Evolutionary conservation across 1,140 invertebrate genomes (phyloP).

Genomic region (Pseudachorutes palmiensis): DNA sequence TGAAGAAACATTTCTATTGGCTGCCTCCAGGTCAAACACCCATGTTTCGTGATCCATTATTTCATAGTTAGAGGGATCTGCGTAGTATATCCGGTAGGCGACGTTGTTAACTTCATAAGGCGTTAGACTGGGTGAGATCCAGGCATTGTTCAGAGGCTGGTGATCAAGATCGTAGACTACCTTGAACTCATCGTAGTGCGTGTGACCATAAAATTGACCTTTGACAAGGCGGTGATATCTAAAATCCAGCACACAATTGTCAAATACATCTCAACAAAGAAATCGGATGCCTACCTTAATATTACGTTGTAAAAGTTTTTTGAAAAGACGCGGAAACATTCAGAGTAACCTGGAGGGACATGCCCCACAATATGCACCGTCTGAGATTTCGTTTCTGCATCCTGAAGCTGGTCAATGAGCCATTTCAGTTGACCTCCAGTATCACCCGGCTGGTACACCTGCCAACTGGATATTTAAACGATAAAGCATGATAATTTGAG

Average conservation of each 20-base stretch:
- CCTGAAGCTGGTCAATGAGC: conserved; percentile 17
- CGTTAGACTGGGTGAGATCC: conserved; percentile 45
- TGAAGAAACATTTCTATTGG: conserved; percentile 46
- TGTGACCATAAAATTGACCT: conserved; percentile 44
- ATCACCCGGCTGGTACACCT: conserved; percentile 52
- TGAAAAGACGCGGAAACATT: conserved; percentile 26
- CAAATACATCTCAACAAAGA: too few species aligned
- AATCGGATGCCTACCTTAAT: conserved; percentile 39
- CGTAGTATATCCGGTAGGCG: conserved; percentile 48
- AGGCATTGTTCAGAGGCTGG: conserved; percentile 42
- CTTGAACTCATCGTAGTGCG: conserved; percentile 45
- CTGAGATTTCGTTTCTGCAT: conserved; percentile 19
- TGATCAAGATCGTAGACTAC: conserved; percentile 39
- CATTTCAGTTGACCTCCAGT: conserved; percentile 27
- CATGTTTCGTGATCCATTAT: conserved; percentile 47
- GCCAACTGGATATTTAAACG: too few species aligned
- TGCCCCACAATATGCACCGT: conserved; percentile 36
- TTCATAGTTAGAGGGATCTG: conserved; percentile 20
- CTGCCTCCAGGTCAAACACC: conserved; percentile 44
- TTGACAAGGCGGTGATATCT: conserved; percentile 25
- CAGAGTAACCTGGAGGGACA: conserved; percentile 33
- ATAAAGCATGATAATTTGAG: too few species aligned
- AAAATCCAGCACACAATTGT: too few species aligned
- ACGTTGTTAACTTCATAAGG: conserved; percentile 45
- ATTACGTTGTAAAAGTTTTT: conserved; percentile 35